Evolutionary conservation across 2,797 vertebrate species (phyloP).

Genomic region (Taeniopygia guttata): DNA sequence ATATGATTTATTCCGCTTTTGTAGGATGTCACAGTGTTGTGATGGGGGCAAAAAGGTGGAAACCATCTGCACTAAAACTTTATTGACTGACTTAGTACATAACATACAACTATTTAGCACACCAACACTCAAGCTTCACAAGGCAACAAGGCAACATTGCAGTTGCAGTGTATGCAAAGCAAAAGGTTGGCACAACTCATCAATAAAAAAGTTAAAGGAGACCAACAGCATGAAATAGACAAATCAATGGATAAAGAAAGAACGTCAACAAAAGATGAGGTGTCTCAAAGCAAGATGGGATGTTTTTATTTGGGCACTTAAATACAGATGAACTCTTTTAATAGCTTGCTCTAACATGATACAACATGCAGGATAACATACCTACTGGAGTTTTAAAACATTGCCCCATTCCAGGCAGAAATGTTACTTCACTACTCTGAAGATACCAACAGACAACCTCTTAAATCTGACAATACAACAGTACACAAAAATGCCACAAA

Average conservation of each 20-base stretch:
- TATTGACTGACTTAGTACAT: neutral
- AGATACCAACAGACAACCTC: neutral
- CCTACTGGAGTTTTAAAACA: neutral
- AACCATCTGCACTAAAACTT: neutral
- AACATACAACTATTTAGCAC: neutral
- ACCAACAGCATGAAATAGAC: neutral
- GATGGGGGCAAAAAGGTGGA: neutral
- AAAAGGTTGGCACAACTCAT: neutral
- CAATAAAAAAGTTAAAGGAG: neutral
- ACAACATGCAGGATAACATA: neutral
- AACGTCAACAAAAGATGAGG: neutral
- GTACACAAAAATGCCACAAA: neutral
- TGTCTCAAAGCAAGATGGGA: neutral
- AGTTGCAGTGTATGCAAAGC: neutral
- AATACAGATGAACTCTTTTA: neutral
- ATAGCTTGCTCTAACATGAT: neutral
- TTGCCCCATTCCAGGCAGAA: neutral
- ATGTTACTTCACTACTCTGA: neutral
- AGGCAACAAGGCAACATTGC: neutral
- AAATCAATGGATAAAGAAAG: neutral
- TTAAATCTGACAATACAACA: neutral
- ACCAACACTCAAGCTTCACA: neutral
- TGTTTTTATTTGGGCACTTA: neutral
- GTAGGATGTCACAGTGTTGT: rapidly evolving
- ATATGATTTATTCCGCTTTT: neutral